Evolutionary conservation across 2,888 invertebrate species (phyloP).

Genomic region (Nomada fabriciana): DNA sequence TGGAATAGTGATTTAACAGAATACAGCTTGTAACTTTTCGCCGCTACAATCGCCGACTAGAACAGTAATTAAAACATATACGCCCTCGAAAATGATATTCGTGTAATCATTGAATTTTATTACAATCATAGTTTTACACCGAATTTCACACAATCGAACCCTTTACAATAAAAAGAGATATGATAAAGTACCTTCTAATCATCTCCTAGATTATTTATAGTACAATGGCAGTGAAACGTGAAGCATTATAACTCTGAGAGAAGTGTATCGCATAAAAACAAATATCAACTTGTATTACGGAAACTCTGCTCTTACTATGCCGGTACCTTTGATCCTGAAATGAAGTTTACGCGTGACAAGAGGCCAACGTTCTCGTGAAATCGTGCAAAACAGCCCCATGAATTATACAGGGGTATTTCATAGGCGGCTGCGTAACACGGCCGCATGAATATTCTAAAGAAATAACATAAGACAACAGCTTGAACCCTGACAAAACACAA

Average conservation of each 20-base stretch:
- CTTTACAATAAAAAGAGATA: too few species aligned
- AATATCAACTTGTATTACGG: too few species aligned
- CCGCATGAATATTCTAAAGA: slow-evolving; percentile 26
- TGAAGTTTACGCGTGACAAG: background rate
- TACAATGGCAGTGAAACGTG: too few species aligned
- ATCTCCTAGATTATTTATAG: too few species aligned
- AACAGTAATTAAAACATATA: background rate
- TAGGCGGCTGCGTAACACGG: slow-evolving; percentile 2
- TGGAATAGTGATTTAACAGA: slow-evolving; percentile 2
- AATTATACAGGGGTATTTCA: slow-evolving; percentile 39
- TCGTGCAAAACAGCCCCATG: slow-evolving; percentile 20
- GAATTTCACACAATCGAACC: too few species aligned
- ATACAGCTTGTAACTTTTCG: background rate
- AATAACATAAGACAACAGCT: slow-evolving; percentile 17
- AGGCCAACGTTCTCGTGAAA: slow-evolving; percentile 26
- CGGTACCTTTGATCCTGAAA: background rate
- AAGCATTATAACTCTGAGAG: too few species aligned
- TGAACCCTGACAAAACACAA: slow-evolving; percentile 13
- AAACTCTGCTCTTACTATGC: background rate
- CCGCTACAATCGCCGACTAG: background rate
- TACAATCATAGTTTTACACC: too few species aligned
- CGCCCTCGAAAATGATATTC: background rate
- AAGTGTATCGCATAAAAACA: too few species aligned
- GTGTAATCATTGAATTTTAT: too few species aligned
- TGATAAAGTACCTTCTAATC: too few species aligned